Evolutionary conservation across 1,140 invertebrate genomes (phyloP).

Genomic region (Asbolus verrucosus): DNA sequence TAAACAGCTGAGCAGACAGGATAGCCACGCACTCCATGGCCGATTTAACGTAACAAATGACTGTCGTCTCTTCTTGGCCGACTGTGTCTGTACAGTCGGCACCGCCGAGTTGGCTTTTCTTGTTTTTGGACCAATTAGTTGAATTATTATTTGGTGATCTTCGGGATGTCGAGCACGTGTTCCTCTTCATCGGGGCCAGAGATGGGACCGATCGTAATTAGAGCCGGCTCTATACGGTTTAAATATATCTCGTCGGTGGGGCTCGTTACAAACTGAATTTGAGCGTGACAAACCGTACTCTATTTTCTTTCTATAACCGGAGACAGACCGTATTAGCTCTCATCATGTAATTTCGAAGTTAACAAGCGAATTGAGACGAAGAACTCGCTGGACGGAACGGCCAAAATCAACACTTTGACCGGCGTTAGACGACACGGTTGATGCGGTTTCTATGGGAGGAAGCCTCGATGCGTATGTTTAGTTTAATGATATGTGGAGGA

Average conservation of each 20-base stretch:
- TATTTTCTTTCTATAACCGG: background rate
- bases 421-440: background rate
- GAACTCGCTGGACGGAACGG: background rate
- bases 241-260: constrained; percentile 41
- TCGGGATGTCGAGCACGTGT: constrained; percentile 38
- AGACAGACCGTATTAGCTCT: background rate
- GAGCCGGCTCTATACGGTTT: background rate
- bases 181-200: background rate
- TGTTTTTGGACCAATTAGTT: constrained; percentile 64
- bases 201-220: background rate
- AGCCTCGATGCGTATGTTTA: too few relatives aligned
- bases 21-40: constrained; percentile 63
- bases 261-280: constrained; percentile 5
- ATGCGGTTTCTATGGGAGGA: background rate
- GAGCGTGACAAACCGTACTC: constrained; percentile 3
- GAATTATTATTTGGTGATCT: constrained; percentile 60
- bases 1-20: constrained; percentile 66
- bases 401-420: background rate
- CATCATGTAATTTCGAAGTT: background rate
- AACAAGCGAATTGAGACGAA: background rate
- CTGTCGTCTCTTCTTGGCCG: constrained; percentile 59
- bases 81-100: constrained; percentile 59
- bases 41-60: constrained; percentile 65
- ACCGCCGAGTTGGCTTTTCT: constrained; percentile 58
- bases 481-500: background rate